Conservation (phyloP, 1,140 invertebrate genomes). For the Cataglyphis hispanica region DNA sequence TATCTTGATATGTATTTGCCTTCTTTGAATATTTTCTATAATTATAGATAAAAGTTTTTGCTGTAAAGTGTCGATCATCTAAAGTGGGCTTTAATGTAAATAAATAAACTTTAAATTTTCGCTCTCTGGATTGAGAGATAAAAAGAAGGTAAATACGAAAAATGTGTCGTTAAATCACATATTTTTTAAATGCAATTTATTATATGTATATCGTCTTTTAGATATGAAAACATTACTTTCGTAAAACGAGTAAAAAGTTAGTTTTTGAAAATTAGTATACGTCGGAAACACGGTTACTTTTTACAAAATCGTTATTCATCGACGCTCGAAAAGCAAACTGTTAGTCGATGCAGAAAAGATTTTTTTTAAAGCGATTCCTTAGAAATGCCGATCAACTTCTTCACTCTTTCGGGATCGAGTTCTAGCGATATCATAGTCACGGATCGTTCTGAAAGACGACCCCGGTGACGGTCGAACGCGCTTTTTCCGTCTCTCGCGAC, state of each 20-base stretch:
- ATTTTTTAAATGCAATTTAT: neutral
- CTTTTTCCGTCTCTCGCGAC: slow-evolving; percentile 23
- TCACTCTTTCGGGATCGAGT: neutral
- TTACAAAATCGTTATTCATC: neutral
- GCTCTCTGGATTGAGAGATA: neutral
- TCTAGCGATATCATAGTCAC: slow-evolving; percentile 26
- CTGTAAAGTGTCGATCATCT: too few species aligned
- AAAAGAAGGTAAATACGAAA: neutral
- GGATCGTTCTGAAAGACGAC: slow-evolving; percentile 23
- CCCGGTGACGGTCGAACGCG: slow-evolving; percentile 35
- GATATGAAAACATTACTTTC: neutral
- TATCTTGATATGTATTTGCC: too few species aligned
- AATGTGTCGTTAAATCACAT: neutral
- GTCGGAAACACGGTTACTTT: neutral
- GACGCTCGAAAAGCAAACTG: neutral
- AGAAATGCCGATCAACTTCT: neutral
- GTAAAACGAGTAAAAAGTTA: neutral
- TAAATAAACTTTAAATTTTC: neutral
- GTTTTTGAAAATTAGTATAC: neutral
- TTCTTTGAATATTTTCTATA: too few species aligned
- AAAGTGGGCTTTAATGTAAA: too few species aligned
- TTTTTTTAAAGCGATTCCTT: neutral
- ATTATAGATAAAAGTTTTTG: too few species aligned
- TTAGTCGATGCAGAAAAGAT: neutral
- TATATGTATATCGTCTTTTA: neutral